Conservation (phyloP, 2,113 vertebrate species). For the Phainopepla nitens region DNA sequence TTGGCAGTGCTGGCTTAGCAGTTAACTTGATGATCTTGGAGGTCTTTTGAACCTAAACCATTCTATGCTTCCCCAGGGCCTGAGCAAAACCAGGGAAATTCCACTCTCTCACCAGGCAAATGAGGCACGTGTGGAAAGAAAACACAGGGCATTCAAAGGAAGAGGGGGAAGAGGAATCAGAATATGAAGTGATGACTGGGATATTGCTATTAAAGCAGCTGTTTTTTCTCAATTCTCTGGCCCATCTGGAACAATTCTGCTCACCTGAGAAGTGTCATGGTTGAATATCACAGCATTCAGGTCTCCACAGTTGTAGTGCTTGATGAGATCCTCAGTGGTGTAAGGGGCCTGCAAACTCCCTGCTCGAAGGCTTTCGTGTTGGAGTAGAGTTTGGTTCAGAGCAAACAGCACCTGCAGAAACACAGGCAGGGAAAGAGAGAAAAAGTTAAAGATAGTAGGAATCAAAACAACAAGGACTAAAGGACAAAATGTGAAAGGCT, state of each 20-base stretch:
- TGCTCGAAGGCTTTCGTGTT: conserved; percentile 84
- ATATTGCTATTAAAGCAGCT: not conserved
- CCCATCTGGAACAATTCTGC: not conserved
- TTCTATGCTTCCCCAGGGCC: not conserved
- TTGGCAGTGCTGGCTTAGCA: not conserved
- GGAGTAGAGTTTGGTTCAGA: conserved; percentile 85
- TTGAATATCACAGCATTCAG: conserved; percentile 87
- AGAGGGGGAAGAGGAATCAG: not conserved
- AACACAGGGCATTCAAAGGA: not conserved
- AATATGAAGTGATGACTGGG: not conserved
- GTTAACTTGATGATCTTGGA: not conserved
- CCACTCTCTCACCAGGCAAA: not conserved
- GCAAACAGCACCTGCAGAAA: conserved; percentile 84
- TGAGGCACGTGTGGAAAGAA: not conserved
- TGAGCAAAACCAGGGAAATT: not conserved
- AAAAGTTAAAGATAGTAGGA: not conserved
- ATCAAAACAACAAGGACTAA: not conserved
- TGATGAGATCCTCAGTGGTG: conserved; percentile 88
- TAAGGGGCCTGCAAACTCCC: conserved; percentile 82
- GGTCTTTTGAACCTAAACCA: not conserved
- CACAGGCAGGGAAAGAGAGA: not conserved
- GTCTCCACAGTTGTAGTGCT: conserved; percentile 89
- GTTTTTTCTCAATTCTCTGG: not conserved
- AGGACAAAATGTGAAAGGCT: not conserved
- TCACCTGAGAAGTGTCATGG: conserved; percentile 87